A percentile compares a stretch with the other conserved stretches of the same genome.
These are phyloP conservation scores for Onthophagus sagittarius DNA, from an alignment of 2,888 invertebrate genomes.

Conservation along the genomic window DNA sequence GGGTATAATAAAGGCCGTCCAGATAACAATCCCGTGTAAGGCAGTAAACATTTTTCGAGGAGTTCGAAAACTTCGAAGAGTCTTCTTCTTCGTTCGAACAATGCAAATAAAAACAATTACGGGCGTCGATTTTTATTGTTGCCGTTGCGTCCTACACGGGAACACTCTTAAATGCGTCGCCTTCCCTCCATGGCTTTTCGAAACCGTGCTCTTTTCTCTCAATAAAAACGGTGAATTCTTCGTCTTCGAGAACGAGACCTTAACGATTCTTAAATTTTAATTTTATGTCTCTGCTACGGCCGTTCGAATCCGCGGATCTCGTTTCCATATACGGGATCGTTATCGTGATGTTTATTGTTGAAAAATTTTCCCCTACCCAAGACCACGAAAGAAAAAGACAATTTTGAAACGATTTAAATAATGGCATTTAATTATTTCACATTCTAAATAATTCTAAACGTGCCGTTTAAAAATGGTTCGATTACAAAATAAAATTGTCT, in stretches of 20 bases:
- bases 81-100: constrained; percentile 5
- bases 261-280: constrained; percentile 36
- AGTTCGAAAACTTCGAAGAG: not conserved
- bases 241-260: constrained; percentile 28
- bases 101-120: constrained; percentile 24
- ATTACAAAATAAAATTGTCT: not conserved
- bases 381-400: not conserved
- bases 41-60: not conserved
- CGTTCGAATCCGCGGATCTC: constrained; percentile 14
- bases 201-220: constrained; percentile 17
- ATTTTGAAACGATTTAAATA: not conserved
- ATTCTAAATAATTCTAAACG: not conserved
- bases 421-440: not conserved
- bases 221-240: constrained; percentile 34
- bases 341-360: not conserved
- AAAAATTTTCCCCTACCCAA: not conserved
- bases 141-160: constrained; percentile 17
- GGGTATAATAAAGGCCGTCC: not conserved
- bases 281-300: constrained; percentile 28
- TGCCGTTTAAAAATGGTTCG: not conserved
- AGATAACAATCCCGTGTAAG: not conserved
- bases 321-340: not conserved
- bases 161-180: constrained; percentile 16
- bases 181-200: constrained; percentile 11
- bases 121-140: constrained; percentile 16